Percentiles rank a stretch among this genome's conserved stretches.
phyloP scores from a whole-genome alignment of 2,797 vertebrate genomes.

The Peromyscus aztecus region DNA sequence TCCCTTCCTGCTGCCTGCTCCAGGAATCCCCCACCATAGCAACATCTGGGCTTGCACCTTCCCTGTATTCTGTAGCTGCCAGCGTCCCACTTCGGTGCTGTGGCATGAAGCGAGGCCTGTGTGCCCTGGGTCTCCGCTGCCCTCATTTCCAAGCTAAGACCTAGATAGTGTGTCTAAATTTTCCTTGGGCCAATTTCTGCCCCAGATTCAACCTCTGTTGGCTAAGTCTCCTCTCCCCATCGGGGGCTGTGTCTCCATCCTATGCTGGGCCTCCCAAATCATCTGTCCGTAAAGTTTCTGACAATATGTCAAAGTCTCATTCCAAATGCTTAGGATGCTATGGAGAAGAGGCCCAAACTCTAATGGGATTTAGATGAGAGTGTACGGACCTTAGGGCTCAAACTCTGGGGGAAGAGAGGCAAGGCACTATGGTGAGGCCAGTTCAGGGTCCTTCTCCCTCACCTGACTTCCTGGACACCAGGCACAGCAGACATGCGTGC shows the following conservation, averaged over 20 bases:
- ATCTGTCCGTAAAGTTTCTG: slow-evolving; percentile 25
- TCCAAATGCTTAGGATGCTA: not conserved
- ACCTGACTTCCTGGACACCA: not conserved
- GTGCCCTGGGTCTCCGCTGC: slow-evolving; percentile 61
- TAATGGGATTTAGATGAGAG: not conserved
- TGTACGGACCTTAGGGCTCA: not conserved
- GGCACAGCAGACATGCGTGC: not conserved
- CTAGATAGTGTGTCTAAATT: slow-evolving; percentile 85
- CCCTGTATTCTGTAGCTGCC: not conserved
- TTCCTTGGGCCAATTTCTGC: slow-evolving; percentile 77
- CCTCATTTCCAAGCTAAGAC: slow-evolving; percentile 82
- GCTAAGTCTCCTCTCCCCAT: slow-evolving; percentile 63
- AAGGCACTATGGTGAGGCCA: rapidly evolving
- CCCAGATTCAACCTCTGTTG: slow-evolving; percentile 83
- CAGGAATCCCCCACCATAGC: not conserved
- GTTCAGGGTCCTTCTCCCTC: not conserved
- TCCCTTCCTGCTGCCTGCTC: not conserved
- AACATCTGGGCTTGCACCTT: not conserved
- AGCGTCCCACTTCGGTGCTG: not conserved
- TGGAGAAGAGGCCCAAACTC: not conserved
- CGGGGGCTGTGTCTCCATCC: not conserved
- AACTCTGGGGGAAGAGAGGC: rapidly evolving
- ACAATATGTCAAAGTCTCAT: not conserved
- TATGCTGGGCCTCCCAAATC: not conserved
- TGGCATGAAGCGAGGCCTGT: slow-evolving; percentile 11